phyloP scores from a whole-genome alignment of 2,797 vertebrate genomes.

The Pristis pectinata region DNA sequence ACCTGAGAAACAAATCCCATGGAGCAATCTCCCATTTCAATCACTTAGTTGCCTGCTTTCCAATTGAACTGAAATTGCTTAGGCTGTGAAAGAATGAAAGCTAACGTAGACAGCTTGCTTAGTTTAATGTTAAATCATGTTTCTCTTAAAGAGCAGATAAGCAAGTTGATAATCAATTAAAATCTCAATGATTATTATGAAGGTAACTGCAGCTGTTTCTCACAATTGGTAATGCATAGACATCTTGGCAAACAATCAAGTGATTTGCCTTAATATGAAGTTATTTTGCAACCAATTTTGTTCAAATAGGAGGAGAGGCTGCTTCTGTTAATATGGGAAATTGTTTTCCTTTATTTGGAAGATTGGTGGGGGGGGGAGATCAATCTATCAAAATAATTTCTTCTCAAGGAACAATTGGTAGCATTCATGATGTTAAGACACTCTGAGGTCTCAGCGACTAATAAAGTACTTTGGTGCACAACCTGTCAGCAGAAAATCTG shows the following conservation, averaged over 20 bases:
- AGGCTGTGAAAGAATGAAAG: neutral
- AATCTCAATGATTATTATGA: neutral
- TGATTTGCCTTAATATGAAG: neutral
- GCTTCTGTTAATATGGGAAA: neutral
- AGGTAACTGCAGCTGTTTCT: neutral
- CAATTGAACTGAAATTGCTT: neutral
- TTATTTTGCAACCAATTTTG: neutral
- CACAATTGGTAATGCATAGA: neutral
- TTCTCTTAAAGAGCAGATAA: neutral
- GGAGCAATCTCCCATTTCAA: neutral
- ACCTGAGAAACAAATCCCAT: neutral
- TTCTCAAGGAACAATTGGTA: neutral
- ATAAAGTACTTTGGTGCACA: neutral
- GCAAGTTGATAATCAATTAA: neutral
- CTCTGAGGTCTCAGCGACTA: neutral
- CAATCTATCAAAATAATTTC: neutral
- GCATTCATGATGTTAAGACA: neutral
- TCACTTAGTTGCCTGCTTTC: neutral
- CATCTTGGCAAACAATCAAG: neutral
- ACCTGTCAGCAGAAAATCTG: neutral
- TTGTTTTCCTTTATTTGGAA: no score
- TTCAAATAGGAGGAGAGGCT: neutral
- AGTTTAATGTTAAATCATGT: neutral
- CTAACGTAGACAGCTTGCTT: neutral
- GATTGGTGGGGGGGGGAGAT: no score